phyloP scores from a whole-genome alignment of 1,140 invertebrate species.

The Tetramorium simillimum region DNA sequence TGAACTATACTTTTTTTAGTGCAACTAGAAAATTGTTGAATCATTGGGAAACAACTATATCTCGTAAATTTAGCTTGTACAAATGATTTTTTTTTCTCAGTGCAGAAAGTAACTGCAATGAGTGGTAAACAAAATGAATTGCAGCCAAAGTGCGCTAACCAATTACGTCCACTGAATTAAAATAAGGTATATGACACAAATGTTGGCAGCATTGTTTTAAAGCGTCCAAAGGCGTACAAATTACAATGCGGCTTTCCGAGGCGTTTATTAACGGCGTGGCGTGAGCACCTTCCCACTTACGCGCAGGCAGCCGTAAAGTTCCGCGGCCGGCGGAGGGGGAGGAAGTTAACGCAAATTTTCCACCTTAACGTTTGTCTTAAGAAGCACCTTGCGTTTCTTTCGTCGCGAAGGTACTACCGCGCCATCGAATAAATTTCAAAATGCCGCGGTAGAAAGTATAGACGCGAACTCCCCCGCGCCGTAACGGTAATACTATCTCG shows the following conservation, averaged over 20 bases:
- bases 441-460: constrained; percentile 43
- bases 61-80: no score
- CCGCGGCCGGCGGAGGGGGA: background rate
- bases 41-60: no score
- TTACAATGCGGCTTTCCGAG: constrained; percentile 39
- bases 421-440: constrained; percentile 61
- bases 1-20: no score
- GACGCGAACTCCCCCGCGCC: constrained; percentile 40
- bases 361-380: constrained; percentile 58
- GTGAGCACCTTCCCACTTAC: constrained; percentile 9
- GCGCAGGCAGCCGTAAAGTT: constrained; percentile 40
- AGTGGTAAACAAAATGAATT: background rate
- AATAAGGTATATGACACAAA: background rate
- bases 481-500: constrained; percentile 50
- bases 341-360: constrained; percentile 55
- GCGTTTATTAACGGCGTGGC: constrained; percentile 50
- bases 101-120: background rate
- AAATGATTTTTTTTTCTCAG: no score
- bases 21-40: no score
- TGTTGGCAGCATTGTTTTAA: constrained; percentile 15
- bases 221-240: constrained; percentile 29
- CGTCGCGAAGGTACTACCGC: constrained; percentile 54
- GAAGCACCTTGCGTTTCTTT: constrained; percentile 46
- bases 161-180: constrained; percentile 3
- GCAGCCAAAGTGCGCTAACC: background rate